Evolutionary conservation across 1,140 invertebrate species (phyloP).

Genomic region (Ips nitidus): DNA sequence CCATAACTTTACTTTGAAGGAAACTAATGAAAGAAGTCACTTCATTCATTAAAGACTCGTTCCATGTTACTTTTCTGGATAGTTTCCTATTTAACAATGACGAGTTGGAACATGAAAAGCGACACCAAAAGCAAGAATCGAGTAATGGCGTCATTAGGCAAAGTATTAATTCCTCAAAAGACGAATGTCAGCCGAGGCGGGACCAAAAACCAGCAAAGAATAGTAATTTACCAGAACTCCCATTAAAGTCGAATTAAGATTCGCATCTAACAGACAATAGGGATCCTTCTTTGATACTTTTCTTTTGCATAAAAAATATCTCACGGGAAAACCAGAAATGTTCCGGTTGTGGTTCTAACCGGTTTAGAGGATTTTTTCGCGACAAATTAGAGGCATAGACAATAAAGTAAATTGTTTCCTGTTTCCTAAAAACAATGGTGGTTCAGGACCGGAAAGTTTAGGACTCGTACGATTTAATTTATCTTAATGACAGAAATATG

Average conservation of each 20-base stretch:
- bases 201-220: constrained; percentile 11
- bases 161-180: constrained; percentile 17
- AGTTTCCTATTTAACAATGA: too few species aligned
- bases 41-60: too few species aligned
- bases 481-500: constrained; percentile 24
- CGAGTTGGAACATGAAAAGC: not conserved
- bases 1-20: too few species aligned
- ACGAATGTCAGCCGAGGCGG: constrained; percentile 5
- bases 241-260: constrained; percentile 20
- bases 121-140: too few species aligned
- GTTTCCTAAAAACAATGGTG: constrained; percentile 16
- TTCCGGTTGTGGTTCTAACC: not conserved
- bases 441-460: constrained; percentile 14
- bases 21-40: too few species aligned
- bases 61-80: too few species aligned
- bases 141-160: constrained; percentile 6
- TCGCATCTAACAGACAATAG: constrained; percentile 1
- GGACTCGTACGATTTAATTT: constrained; percentile 21
- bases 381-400: not conserved
- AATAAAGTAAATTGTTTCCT: constrained; percentile 10
- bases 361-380: not conserved
- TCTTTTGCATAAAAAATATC: constrained; percentile 1
- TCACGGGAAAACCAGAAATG: too few species aligned
- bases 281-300: constrained; percentile 2
- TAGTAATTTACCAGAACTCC: constrained; percentile 14